These are phyloP conservation scores for Condylostylus longicornis DNA, from an alignment of 1,140 invertebrate genomes.

Conservation along the genomic window DNA sequence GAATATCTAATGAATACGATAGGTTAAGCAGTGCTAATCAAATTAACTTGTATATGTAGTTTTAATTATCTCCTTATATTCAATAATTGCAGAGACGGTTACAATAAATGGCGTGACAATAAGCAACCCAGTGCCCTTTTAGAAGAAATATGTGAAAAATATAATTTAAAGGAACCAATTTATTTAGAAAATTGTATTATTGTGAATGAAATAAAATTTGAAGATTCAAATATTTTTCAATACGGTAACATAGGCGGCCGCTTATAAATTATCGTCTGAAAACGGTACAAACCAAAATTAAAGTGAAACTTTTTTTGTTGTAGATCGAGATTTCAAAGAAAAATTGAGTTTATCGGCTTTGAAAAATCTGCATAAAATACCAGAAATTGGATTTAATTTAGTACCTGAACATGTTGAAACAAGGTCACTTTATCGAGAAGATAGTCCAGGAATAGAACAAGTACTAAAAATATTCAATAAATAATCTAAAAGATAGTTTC, in stretches of 20 bases:
- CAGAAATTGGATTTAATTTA: constrained; percentile 55
- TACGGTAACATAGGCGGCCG: no score
- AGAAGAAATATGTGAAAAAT: constrained; percentile 49
- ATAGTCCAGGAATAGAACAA: constrained; percentile 68
- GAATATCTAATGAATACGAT: constrained; percentile 53
- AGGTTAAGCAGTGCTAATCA: constrained; percentile 30
- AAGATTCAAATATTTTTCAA: no score
- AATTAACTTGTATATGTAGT: not conserved
- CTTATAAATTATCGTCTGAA: no score
- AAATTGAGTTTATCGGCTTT: constrained; percentile 51
- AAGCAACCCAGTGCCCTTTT: constrained; percentile 60
- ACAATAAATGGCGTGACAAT: constrained; percentile 64
- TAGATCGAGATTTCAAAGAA: constrained; percentile 41
- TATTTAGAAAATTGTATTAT: constrained; percentile 25
- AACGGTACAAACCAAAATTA: no score
- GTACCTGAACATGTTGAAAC: constrained; percentile 85
- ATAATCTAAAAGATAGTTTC: not conserved
- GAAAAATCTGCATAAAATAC: constrained; percentile 54
- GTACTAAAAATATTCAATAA: constrained; percentile 29
- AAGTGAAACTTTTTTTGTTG: not conserved
- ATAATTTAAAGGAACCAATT: constrained; percentile 38
- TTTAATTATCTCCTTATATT: constrained; percentile 1
- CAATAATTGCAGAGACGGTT: constrained; percentile 38
- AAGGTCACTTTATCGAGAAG: constrained; percentile 56
- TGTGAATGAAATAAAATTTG: constrained; percentile 21